Percentiles rank a stretch among this genome's conserved stretches.
Conservation (phyloP, 35 echinoderm and acorn worm species). For the Lytechinus variegatus region DNA sequence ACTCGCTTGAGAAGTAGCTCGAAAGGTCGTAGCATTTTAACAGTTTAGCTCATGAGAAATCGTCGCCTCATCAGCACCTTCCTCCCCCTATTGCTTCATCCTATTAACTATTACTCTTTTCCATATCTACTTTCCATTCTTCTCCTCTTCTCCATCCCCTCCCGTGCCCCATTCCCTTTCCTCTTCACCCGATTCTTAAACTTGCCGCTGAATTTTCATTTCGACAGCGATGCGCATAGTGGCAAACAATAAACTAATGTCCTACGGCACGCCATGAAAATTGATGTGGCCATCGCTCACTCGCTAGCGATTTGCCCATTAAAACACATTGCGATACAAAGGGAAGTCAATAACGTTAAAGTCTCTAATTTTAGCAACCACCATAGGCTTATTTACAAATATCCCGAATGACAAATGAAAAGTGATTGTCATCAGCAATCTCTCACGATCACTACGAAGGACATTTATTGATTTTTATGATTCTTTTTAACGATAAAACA, state of each 20-base stretch:
- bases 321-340: not conserved
- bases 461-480: too few species aligned
- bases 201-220: conserved; percentile 6
- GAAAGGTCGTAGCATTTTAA: conserved; percentile 4
- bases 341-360: not conserved
- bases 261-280: not conserved
- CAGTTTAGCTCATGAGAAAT: not conserved
- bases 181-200: not conserved
- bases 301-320: not conserved
- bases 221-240: not conserved
- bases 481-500: too few species aligned
- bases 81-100: not conserved
- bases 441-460: not conserved
- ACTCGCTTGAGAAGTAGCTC: not conserved
- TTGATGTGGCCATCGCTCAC: not conserved
- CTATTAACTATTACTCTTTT: not conserved
- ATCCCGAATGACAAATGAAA: not conserved
- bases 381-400: not conserved
- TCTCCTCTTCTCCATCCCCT: not conserved
- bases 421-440: not conserved
- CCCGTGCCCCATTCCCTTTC: not conserved
- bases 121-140: not conserved
- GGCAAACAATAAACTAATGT: not conserved
- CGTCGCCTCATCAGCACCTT: not conserved
- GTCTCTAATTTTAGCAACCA: not conserved